Percentiles rank a stretch among this genome's conserved stretches.
Evolutionary conservation across 1,140 invertebrate genomes (phyloP).

Genomic region (Bombus impatiens): DNA sequence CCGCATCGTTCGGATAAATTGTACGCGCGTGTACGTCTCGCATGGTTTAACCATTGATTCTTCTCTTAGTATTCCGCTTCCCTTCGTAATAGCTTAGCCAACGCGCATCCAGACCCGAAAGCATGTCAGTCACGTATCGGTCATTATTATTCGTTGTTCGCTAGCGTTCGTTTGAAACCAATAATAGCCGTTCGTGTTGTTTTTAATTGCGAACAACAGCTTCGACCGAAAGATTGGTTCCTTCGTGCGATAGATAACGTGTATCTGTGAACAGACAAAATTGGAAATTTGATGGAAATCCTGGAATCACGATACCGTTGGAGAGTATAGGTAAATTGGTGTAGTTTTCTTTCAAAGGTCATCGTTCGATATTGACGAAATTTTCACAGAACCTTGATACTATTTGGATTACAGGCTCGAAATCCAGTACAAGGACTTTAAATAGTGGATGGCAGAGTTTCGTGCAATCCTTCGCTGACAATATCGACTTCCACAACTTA

Average conservation of each 20-base stretch:
- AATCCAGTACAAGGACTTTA: conserved; percentile 10
- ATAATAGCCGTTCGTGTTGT: conserved; percentile 8
- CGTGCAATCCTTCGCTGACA: not conserved
- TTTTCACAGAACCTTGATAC: not conserved
- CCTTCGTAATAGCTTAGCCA: conserved; percentile 29
- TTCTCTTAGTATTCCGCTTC: conserved; percentile 40
- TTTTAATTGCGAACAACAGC: conserved; percentile 19
- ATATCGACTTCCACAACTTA: not conserved
- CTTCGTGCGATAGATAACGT: too few species aligned
- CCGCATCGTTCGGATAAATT: conserved; percentile 62
- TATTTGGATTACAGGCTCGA: not conserved
- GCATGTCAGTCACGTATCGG: conserved; percentile 50
- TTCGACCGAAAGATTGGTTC: not conserved
- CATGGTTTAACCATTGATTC: conserved; percentile 54
- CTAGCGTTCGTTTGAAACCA: conserved; percentile 3
- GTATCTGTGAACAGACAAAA: not conserved
- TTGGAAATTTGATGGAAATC: not conserved
- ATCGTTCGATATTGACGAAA: not conserved
- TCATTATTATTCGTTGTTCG: conserved; percentile 52
- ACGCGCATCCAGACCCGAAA: not conserved
- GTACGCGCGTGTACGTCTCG: conserved; percentile 46
- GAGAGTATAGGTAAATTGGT: not conserved
- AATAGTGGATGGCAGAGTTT: not conserved
- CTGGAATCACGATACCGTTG: not conserved
- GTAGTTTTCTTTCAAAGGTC: not conserved